These are phyloP conservation scores for Palythoa heliodiscus DNA, from an alignment of 92 coral and sea anemone genomes.

Conservation along the genomic window DNA sequence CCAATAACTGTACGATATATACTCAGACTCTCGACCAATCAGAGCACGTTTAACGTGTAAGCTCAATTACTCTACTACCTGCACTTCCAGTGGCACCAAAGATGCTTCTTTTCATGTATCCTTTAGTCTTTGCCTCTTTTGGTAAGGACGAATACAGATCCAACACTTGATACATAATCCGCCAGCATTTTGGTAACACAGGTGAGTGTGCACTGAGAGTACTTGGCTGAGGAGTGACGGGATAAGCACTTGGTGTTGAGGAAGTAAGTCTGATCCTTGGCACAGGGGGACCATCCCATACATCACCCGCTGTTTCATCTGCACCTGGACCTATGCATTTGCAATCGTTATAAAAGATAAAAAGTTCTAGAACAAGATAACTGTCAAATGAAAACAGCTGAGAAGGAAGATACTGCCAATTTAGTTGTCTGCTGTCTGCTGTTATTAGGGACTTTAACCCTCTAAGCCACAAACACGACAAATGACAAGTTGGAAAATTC, in stretches of 20 bases:
- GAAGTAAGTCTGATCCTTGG: not conserved
- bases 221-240: constrained; percentile 30
- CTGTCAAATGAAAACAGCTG: too few relatives aligned
- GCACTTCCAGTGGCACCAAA: constrained; percentile 27
- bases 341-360: too few relatives aligned
- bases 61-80: constrained; percentile 1
- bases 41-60: not conserved
- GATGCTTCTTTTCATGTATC: constrained; percentile 53
- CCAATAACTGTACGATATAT: not conserved
- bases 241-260: constrained; percentile 30
- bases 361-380: too few relatives aligned
- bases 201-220: constrained; percentile 28
- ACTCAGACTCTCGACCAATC: too few relatives aligned
- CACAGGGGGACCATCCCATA: constrained; percentile 9
- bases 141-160: constrained; percentile 96
- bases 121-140: constrained; percentile 77
- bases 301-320: constrained; percentile 15
- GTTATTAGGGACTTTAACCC: too few relatives aligned
- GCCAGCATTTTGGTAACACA: constrained; percentile 79
- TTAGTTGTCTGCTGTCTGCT: too few relatives aligned
- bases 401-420: too few relatives aligned
- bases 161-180: constrained; percentile 91
- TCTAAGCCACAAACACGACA: too few relatives aligned
- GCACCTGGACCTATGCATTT: not conserved
- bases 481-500: too few relatives aligned